These are phyloP conservation scores for Lordiphosa andalusiaca DNA, from an alignment of 2,888 invertebrate genomes.

Conservation along the genomic window DNA sequence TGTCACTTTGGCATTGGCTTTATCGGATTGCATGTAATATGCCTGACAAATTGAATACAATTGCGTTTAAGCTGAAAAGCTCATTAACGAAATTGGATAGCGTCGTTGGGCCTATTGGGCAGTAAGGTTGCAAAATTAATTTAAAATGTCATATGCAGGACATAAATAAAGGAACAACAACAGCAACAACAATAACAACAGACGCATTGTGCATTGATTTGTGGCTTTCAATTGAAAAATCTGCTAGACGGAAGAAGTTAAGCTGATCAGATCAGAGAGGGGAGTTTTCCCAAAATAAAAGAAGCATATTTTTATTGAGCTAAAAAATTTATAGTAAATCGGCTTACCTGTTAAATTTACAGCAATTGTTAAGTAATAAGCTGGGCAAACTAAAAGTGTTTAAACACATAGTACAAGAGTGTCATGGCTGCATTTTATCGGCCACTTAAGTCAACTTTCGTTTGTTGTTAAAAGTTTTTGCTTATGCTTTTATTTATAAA, in stretches of 20 bases:
- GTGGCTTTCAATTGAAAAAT: conserved; percentile 2
- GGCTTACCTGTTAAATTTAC: too few relatives aligned
- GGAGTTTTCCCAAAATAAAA: not conserved
- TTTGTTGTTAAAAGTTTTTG: too few relatives aligned
- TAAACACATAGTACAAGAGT: too few relatives aligned
- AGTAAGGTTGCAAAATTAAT: conserved; percentile 55
- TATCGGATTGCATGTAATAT: conserved; percentile 71
- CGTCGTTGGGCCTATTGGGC: conserved; percentile 18
- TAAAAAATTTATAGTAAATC: too few relatives aligned
- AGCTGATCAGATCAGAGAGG: conserved; percentile 9
- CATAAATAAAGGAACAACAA: conserved; percentile 9
- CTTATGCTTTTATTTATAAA: too few relatives aligned
- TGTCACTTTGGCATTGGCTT: conserved; percentile 60
- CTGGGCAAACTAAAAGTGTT: too few relatives aligned
- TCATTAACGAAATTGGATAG: conserved; percentile 72
- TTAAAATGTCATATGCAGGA: conserved; percentile 51
- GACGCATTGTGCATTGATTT: conserved; percentile 19
- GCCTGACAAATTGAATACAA: conserved; percentile 72
- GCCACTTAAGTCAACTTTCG: too few relatives aligned
- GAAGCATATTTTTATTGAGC: too few relatives aligned
- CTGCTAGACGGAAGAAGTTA: conserved; percentile 5
- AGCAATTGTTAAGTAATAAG: too few relatives aligned
- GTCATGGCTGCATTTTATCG: too few relatives aligned
- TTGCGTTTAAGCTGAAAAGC: conserved; percentile 71
- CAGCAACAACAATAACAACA: conserved; percentile 5